Conservation (phyloP, 1,140 invertebrate species). For the Drosophila asahinai region DNA sequence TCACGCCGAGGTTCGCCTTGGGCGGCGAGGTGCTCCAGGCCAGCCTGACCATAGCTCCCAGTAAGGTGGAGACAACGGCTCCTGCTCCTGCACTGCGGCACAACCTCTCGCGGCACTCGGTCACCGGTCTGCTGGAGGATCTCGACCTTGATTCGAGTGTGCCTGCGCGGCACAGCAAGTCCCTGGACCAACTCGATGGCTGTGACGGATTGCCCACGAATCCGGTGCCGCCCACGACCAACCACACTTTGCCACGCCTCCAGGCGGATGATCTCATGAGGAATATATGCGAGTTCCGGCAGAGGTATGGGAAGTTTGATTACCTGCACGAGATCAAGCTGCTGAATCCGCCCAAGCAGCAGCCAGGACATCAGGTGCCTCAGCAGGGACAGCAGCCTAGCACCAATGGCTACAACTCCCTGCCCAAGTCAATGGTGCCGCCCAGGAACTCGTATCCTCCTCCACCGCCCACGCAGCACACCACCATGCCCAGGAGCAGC, state of each 20-base stretch:
- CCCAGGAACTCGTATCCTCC: slow-evolving; percentile 88
- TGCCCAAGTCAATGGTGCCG: slow-evolving; percentile 85
- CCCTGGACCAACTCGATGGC: slow-evolving; percentile 90
- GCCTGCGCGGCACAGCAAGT: slow-evolving; percentile 91
- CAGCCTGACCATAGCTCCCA: slow-evolving; percentile 84
- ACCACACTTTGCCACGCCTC: slow-evolving; percentile 63
- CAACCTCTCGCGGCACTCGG: slow-evolving; percentile 87
- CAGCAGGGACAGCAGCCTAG: slow-evolving; percentile 16
- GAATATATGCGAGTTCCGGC: slow-evolving; percentile 87
- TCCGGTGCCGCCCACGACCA: slow-evolving; percentile 14
- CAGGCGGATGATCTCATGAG: slow-evolving; percentile 84
- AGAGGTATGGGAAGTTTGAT: slow-evolving; percentile 86
- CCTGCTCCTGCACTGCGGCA: slow-evolving; percentile 45
- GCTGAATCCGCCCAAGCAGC: slow-evolving; percentile 78
- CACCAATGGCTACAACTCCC: slow-evolving; percentile 71
- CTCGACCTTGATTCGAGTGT: slow-evolving; percentile 45
- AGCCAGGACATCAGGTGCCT: slow-evolving; percentile 1
- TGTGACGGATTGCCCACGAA: slow-evolving; percentile 45
- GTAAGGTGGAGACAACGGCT: slow-evolving; percentile 44
- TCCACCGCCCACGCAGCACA: slow-evolving; percentile 73
- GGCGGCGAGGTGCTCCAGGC: slow-evolving; percentile 84
- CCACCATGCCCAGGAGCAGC: slow-evolving; percentile 77
- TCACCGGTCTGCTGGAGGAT: slow-evolving; percentile 86
- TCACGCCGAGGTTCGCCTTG: slow-evolving; percentile 79
- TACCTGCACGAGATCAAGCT: slow-evolving; percentile 84